A percentile compares a stretch with the other conserved stretches of the same genome.
phyloP scores from a whole-genome alignment of 2,888 invertebrate genomes.

The Patella caerulea region DNA sequence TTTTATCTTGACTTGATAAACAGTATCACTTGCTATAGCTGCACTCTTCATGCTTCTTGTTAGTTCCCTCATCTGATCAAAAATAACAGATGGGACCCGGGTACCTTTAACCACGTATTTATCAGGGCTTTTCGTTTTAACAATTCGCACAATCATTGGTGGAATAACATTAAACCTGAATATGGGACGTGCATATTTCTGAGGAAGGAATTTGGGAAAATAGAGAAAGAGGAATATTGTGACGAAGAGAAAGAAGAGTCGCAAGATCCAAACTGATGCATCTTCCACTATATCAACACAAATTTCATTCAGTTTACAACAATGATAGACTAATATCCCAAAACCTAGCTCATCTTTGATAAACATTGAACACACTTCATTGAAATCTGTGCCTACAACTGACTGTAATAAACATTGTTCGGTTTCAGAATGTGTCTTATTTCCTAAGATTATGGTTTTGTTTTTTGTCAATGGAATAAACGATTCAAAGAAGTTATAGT shows the following conservation, averaged over 20 bases:
- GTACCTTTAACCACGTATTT: neutral
- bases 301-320: slow-evolving; percentile 13
- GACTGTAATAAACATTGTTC: neutral
- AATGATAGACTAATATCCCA: slow-evolving; percentile 9
- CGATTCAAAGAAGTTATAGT: slow-evolving; percentile 28
- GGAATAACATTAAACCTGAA: neutral
- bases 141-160: neutral
- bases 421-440: neutral
- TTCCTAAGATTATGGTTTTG: neutral
- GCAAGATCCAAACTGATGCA: slow-evolving; percentile 28
- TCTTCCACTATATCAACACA: slow-evolving; percentile 28
- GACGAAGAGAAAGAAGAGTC: slow-evolving; percentile 22
- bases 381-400: neutral
- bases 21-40: neutral
- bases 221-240: slow-evolving; percentile 31
- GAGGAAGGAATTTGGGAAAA: slow-evolving; percentile 31
- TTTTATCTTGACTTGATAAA: neutral
- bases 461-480: slow-evolving; percentile 1
- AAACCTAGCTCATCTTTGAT: neutral
- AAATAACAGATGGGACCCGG: neutral
- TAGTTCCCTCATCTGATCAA: too few relatives aligned
- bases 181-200: neutral
- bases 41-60: neutral
- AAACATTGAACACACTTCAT: neutral
- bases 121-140: neutral